A percentile compares a stretch with the other conserved stretches of the same genome.
phyloP scores from a whole-genome alignment of 2,888 invertebrate genomes.

The Coelinius sp. region DNA sequence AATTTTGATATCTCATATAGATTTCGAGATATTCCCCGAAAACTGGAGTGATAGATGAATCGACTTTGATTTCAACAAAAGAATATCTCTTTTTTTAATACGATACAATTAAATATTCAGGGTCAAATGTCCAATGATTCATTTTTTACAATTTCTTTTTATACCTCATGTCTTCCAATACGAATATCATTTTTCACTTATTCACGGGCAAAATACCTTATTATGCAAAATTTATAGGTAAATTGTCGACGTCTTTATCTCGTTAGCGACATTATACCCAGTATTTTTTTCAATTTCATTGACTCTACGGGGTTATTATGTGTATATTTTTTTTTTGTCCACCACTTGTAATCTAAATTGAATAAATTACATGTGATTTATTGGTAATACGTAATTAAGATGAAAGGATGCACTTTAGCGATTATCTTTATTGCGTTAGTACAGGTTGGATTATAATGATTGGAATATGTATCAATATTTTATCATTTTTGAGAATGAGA shows the following conservation, averaged over 20 bases:
- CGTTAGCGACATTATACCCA: background rate
- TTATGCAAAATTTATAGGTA: conserved; percentile 20
- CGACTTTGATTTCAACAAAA: background rate
- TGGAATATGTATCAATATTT: background rate
- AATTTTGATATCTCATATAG: too few relatives aligned
- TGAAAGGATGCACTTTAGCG: conserved; percentile 5
- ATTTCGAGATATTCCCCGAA: too few relatives aligned
- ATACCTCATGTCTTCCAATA: background rate
- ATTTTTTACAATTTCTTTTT: background rate
- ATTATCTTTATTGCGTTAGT: background rate
- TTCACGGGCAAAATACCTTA: conserved; percentile 6
- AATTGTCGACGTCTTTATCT: conserved; percentile 4
- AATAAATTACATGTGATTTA: conserved; percentile 15
- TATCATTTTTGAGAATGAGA: background rate
- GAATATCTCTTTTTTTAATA: background rate
- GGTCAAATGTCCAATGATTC: background rate
- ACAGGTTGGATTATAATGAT: background rate
- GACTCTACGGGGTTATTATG: background rate
- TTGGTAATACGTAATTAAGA: background rate
- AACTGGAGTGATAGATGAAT: too few relatives aligned
- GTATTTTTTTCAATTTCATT: conserved; percentile 5
- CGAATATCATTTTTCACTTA: background rate
- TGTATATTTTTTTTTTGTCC: background rate
- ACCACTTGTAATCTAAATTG: background rate
- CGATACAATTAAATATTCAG: background rate